phyloP scores from a whole-genome alignment of 2,113 vertebrate species.

The Coptodon bakossiorum region DNA sequence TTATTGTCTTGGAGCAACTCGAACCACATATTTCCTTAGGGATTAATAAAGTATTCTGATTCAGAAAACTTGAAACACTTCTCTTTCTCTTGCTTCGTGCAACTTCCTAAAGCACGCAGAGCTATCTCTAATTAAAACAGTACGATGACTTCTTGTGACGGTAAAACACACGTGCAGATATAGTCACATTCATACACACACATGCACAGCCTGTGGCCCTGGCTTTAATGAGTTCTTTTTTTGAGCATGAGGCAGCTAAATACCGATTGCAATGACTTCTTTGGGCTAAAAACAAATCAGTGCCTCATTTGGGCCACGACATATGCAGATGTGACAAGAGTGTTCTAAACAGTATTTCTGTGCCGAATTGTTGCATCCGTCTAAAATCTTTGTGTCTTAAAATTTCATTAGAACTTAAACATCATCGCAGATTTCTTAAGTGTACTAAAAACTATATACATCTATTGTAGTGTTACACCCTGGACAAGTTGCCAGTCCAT shows the following conservation, averaged over 20 bases:
- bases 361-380: neutral
- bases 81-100: neutral
- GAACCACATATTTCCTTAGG: neutral
- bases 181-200: neutral
- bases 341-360: neutral
- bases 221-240: constrained; percentile 42
- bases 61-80: neutral
- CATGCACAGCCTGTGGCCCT: constrained; percentile 30
- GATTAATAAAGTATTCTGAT: neutral
- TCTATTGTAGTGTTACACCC: neutral
- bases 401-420: constrained; percentile 1
- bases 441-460: neutral
- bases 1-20: neutral
- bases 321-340: neutral
- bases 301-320: neutral
- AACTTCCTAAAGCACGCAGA: neutral
- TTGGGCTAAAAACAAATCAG: constrained; percentile 29
- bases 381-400: neutral
- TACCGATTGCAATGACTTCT: constrained; percentile 18
- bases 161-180: neutral
- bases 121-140: constrained; percentile 41
- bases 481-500: neutral
- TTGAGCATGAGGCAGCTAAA: constrained; percentile 15
- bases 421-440: constrained; percentile 1
- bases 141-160: constrained; percentile 20